phyloP scores from a whole-genome alignment of 2,888 invertebrate genomes.

The Xestia sexstrigata region DNA sequence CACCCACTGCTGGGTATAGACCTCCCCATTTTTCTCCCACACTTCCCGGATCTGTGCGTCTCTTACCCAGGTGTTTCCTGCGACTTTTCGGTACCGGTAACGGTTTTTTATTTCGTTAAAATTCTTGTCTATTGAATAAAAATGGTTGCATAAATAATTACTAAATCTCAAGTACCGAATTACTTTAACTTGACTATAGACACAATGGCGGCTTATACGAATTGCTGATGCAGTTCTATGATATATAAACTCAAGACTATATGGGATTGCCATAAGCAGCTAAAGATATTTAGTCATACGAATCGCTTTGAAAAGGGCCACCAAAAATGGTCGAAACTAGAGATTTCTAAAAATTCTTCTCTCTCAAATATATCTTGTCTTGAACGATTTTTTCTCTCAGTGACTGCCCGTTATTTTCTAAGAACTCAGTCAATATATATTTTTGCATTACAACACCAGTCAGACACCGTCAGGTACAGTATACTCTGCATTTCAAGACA shows the following conservation, averaged over 20 bases:
- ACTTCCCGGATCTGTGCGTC: too few relatives aligned
- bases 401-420: constrained; percentile 3
- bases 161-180: not conserved
- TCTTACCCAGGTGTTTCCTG: too few relatives aligned
- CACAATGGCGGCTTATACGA: not conserved
- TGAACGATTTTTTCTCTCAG: not conserved
- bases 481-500: constrained; percentile 22
- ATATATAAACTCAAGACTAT: not conserved
- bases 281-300: not conserved
- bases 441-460: not conserved
- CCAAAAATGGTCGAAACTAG: not conserved
- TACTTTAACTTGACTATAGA: not conserved
- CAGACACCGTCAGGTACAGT: not conserved
- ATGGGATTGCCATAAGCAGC: not conserved
- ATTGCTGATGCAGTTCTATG: too few relatives aligned
- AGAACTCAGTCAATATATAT: constrained; percentile 22
- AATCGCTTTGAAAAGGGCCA: not conserved
- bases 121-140: not conserved
- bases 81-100: too few relatives aligned
- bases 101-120: not conserved
- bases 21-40: too few relatives aligned
- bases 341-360: not conserved
- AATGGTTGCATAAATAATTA: not conserved
- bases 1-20: too few relatives aligned
- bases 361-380: not conserved